These are phyloP conservation scores for Stratiomys singularior DNA, from an alignment of 2,888 invertebrate genomes.

Conservation along the genomic window DNA sequence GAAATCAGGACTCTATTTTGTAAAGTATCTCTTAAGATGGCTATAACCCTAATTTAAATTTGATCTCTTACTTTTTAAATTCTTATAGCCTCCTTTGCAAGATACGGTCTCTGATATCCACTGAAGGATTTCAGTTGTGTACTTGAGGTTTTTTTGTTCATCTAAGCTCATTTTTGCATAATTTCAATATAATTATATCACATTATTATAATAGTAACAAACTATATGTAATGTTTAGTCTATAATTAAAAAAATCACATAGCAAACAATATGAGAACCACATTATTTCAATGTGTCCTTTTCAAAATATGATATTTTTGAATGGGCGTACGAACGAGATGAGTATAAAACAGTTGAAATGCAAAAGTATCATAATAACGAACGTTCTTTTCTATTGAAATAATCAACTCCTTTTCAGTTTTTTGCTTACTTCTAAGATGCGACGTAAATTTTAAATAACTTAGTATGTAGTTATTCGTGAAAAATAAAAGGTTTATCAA, in stretches of 20 bases:
- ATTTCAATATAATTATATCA: constrained; percentile 22
- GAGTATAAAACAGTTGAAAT: not conserved
- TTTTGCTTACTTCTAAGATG: constrained; percentile 22
- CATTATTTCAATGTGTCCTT: not conserved
- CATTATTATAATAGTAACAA: constrained; percentile 13
- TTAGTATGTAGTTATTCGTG: not conserved
- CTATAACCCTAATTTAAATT: constrained; percentile 26
- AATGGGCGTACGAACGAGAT: not conserved
- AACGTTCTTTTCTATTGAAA: constrained; percentile 6
- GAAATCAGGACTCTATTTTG: constrained; percentile 2
- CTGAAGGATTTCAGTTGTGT: constrained; percentile 1
- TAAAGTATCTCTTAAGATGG: not conserved
- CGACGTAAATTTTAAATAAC: not conserved
- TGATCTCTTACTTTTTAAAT: constrained; percentile 35
- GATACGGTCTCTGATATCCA: not conserved
- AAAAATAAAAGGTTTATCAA: not conserved
- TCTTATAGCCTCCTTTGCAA: constrained; percentile 1
- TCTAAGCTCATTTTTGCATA: constrained; percentile 28
- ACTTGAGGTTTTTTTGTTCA: constrained; percentile 7
- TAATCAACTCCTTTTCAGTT: not conserved
- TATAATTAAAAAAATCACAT: constrained; percentile 10
- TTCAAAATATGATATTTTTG: not conserved
- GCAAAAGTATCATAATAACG: not conserved
- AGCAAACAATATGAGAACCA: not conserved
- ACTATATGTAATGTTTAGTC: not conserved